Base-by-base conservation (phyloP, 2,797 vertebrate genomes). In the Phaenicophaeus curvirostris region DNA sequence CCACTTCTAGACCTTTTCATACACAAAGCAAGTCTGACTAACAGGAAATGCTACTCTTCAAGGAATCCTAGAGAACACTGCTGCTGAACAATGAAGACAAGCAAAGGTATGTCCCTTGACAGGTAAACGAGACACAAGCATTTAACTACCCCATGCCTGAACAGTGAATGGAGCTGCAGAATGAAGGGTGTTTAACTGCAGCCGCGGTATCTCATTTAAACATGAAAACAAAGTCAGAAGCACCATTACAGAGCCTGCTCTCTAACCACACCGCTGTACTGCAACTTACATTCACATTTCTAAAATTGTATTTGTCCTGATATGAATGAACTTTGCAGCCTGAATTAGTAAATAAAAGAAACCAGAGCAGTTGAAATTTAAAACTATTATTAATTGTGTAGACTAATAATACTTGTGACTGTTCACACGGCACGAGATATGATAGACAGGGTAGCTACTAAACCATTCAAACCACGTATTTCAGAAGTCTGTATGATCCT, bases 391-490 rank as follows among this genome's bases (percentile, higher is more conserved):
- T 44, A 87, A 69, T 35, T 37, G 57, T 50, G 48, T 8, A 61
- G 54, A 53, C 25, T 21, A 85, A 80, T 27, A 77, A n/a, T n/a
- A n/a, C n/a, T n/a, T n/a, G n/a, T n/a, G n/a, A n/a, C n/a, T 37
- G 57, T 50, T 27, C 77, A n/a, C n/a, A n/a, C n/a, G 63, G 63
- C 63, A 46, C 1, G 23, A 55, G n/a, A 31, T 28, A 33, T 13
- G n/a, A 68, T 6, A 83, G 81, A 58, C 68, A 80, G 23, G 13
- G 55, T 41, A 88, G 74, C 76, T 86, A 72, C 58, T 62, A 81
- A 92, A 69, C 77, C 66, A 58, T 61, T 82, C 61, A 54, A 62
- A 85, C 5, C 30, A 67, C 18, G 19, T 71, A 76, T 93, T 94
- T 83, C 25, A 57, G 28, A 87, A 86, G 51, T 25, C 44, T n/a